Percentiles rank a stretch among this genome's conserved stretches.
These are phyloP conservation scores for Sprattus sprattus DNA, from an alignment of 2,113 vertebrate genomes.

Conservation along the genomic window DNA sequence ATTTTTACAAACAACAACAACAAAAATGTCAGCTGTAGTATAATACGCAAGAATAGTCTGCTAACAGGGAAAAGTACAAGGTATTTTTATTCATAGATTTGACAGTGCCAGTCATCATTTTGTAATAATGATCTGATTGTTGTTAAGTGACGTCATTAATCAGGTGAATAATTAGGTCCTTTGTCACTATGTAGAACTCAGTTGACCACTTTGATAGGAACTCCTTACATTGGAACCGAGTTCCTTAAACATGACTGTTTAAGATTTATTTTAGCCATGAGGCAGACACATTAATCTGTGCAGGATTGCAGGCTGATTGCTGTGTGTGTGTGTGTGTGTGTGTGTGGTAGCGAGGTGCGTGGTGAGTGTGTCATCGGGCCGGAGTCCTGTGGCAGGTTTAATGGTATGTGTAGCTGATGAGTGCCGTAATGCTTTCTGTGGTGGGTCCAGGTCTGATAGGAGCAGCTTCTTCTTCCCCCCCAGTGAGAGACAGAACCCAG, in stretches of 20 bases:
- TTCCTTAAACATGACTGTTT: background rate
- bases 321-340: background rate
- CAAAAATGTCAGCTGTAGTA: background rate
- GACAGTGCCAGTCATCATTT: background rate
- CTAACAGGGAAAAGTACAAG: too few species aligned
- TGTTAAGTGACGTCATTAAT: background rate
- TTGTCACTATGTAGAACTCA: background rate
- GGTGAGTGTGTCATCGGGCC: slow-evolving; percentile 41
- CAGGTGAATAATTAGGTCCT: background rate
- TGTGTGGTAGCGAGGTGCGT: background rate
- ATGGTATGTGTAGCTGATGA: slow-evolving; percentile 53
- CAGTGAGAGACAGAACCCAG: background rate
- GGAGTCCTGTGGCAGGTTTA: slow-evolving; percentile 47
- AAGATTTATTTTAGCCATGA: background rate
- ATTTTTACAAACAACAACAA: background rate
- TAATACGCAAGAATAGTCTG: background rate
- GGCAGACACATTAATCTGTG: slow-evolving; percentile 7
- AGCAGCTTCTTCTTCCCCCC: background rate
- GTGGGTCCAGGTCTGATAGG: slow-evolving; percentile 33
- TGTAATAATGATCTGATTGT: slow-evolving; percentile 6
- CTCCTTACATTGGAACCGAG: background rate
- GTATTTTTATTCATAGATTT: background rate
- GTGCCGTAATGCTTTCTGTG: slow-evolving; percentile 59
- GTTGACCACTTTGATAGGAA: background rate
- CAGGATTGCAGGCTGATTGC: slow-evolving; percentile 45